These are phyloP conservation scores for Hippocampus barbouri DNA, from an alignment of 2,113 vertebrate genomes.

Conservation along the genomic window DNA sequence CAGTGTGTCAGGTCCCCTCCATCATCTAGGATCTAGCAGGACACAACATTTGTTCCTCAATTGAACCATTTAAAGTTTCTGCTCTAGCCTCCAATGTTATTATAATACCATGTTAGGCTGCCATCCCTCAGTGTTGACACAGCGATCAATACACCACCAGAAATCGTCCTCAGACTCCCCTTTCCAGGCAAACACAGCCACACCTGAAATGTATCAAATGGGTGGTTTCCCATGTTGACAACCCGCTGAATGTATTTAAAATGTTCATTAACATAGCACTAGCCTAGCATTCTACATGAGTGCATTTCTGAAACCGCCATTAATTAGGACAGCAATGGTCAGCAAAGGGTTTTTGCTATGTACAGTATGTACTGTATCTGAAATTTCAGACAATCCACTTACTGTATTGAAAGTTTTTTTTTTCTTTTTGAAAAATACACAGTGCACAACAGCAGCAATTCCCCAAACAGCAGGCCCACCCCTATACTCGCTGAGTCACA, in stretches of 20 bases:
- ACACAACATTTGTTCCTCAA: not conserved
- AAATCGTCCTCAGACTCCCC: slow-evolving; percentile 99
- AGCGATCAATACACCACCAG: slow-evolving; percentile 98
- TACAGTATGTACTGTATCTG: too few species aligned
- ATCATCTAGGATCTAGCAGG: slow-evolving; percentile 90
- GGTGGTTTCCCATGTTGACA: not conserved
- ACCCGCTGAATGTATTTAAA: too few species aligned
- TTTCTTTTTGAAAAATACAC: not conserved
- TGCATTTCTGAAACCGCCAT: not conserved
- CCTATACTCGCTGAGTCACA: not conserved
- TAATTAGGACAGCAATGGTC: not conserved
- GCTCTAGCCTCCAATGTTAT: not conserved
- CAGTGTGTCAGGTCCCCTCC: slow-evolving; percentile 98
- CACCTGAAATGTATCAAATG: slow-evolving; percentile 71
- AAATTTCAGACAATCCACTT: too few species aligned
- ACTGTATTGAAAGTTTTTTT: not conserved
- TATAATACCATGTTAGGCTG: slow-evolving; percentile 90
- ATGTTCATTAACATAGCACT: too few species aligned
- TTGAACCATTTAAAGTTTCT: not conserved
- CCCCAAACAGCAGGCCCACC: slow-evolving; percentile 3
- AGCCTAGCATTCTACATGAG: too few species aligned
- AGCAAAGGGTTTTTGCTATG: not conserved
- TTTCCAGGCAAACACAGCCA: slow-evolving; percentile 97
- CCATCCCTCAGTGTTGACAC: slow-evolving; percentile 89
- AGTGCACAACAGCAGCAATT: slow-evolving; percentile 6